Conservation (phyloP, 2,797 vertebrate genomes). For the Limnodromus scolopaceus region DNA sequence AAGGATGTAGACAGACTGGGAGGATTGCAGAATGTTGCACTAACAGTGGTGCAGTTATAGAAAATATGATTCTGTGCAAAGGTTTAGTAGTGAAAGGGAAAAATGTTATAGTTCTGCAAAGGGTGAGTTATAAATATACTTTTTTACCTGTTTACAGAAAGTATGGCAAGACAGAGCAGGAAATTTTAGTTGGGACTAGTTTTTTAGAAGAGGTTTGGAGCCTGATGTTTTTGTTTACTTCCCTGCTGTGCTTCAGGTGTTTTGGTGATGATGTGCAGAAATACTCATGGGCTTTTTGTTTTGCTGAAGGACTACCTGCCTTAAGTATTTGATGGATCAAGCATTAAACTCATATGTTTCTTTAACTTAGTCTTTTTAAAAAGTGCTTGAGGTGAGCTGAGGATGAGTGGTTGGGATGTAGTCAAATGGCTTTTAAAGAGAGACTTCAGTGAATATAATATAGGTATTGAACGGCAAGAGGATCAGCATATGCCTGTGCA, state of each 20-base stretch:
- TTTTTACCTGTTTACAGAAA: background rate
- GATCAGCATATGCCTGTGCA: background rate
- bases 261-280: background rate
- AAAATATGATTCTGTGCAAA: background rate
- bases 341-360: background rate
- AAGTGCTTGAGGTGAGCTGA: background rate
- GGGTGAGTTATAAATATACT: background rate
- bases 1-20: background rate
- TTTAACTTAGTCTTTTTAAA: background rate
- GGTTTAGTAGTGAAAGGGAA: background rate
- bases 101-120: background rate
- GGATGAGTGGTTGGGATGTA: background rate
- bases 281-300: background rate
- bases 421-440: background rate
- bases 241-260: background rate
- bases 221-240: background rate
- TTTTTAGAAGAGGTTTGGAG: background rate
- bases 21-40: background rate
- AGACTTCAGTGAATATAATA: background rate
- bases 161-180: background rate
- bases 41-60: rapidly evolving
- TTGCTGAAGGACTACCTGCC: background rate
- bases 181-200: background rate
- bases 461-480: background rate
- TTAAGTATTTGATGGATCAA: background rate